Evolutionary conservation across 1,140 invertebrate species (phyloP), one percentile per base, ranked within the genome.

Genomic region (Centruroides vittatus): DNA sequence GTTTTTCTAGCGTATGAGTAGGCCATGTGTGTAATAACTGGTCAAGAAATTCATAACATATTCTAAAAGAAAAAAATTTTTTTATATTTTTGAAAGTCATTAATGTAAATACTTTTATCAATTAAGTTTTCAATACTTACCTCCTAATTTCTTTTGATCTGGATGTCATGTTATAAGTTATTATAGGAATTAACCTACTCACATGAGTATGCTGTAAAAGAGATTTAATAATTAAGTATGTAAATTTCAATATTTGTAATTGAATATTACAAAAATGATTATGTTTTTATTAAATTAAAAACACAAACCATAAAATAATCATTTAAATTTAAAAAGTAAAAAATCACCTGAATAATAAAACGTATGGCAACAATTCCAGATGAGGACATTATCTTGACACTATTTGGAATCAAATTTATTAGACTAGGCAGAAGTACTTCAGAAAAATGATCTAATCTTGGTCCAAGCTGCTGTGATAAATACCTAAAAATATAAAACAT

Each of bases 341-440:
- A 6, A 41, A 41, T 61, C 65, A 79, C 77, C 70, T 84, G 82
- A 54, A 98, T 85, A 35, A 98, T 89, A 75, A 95, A 97, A 12
- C 85, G 81, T 36, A 97, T 82, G 52, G 88, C 84, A 54, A 94
- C 83, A 10, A 84, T 81, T 47, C 89, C 91, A 10, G 93, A 88
- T 10, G 91, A 88, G 8, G 93, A 87, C 76, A 98, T 91, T 58
- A 98, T 85, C 81, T 98, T 98, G 66, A 92, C 93, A 70, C 89
- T 91, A 76, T 98, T 98, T 70, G 89, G 90, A 73, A 97, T 91
- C 52, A 98, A 80, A 72, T 86, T 88, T 68, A 98, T 90, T 35
- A 98, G 74, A 62, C 83, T 82, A 56, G 85, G 84, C 48, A 98
- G 72, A 52, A 96, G 79, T 59, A 82, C 78, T 71, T 93, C 85